Evolutionary conservation across 1,140 invertebrate species (phyloP), one percentile per base, ranked within the genome.

Genomic region (Aphaenogaster rudis): DNA sequence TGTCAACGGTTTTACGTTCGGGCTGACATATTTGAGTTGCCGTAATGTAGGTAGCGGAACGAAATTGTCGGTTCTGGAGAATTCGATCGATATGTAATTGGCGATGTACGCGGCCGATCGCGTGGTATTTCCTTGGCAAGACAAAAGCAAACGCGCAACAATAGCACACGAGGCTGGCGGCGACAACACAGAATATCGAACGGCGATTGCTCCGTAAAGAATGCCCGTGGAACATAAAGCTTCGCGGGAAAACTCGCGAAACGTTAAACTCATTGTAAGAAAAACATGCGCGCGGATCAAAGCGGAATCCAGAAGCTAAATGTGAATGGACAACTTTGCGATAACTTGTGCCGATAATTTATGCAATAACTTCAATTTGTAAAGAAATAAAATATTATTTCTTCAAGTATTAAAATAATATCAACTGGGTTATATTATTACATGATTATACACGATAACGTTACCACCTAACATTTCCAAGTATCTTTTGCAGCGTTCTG

Each of bases 71-170:
- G 69, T 84, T 84, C 80, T 84, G 69, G 80, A 50, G 80, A 84
- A 84, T 84, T 74, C 80, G 71, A 84, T 84, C 80, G 80, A 84
- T 84, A 76, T 84, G 80, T 84, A 84, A 84, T 84, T 84, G 80
- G 69, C 80, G 80, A 84, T 74, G 80, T 84, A 21, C 80, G 69
- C 80, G 80, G 69, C 80, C 80, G 80, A 84, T 84, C 80, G 80
- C 80, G 80, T 76, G 80, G 67, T 84, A 84, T 84, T 84, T 84
- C 80, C 80, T 84, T 74, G 80, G 54, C 80, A 76, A 84, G 80
- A 84, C 69, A 84, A 84, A 84, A 84, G 80, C 80, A 84, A 84
- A 84, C 80, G 80, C 13, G 80, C 80, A 84, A 84, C 80, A 84
- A 84, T 84, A 74, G 80, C 54, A 50, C 69, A 63, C 80, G 72